Conservation (phyloP, 2,888 invertebrate genomes). For the Gymnosoma rotundatum region DNA sequence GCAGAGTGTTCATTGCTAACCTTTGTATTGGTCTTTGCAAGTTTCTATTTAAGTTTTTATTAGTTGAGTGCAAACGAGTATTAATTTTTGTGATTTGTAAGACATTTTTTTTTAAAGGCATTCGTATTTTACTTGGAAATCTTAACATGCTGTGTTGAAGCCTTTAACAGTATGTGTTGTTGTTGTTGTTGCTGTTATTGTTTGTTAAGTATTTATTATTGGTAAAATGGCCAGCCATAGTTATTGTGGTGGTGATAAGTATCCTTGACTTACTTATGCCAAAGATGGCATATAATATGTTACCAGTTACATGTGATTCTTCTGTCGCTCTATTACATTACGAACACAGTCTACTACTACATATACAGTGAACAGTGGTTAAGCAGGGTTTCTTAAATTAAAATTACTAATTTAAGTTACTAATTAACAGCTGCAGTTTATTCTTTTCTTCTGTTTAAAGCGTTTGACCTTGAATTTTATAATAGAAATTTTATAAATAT, state of each 20-base stretch:
- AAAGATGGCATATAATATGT: slow-evolving; percentile 68
- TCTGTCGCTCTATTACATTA: slow-evolving; percentile 48
- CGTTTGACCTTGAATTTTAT: too few species aligned
- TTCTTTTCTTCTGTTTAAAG: too few species aligned
- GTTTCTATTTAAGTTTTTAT: slow-evolving; percentile 59
- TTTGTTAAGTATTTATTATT: slow-evolving; percentile 50
- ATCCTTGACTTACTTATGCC: slow-evolving; percentile 70
- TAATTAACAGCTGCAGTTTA: too few species aligned
- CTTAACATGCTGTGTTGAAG: slow-evolving; percentile 52
- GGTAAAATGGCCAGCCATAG: slow-evolving; percentile 40
- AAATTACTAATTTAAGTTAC: too few species aligned
- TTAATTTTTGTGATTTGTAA: slow-evolving; percentile 41
- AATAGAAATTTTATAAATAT: too few species aligned
- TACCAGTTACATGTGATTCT: slow-evolving; percentile 66
- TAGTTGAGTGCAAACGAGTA: slow-evolving; percentile 17
- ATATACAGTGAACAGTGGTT: slow-evolving; percentile 3
- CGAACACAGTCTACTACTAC: slow-evolving; percentile 10
- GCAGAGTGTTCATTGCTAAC: slow-evolving; percentile 35
- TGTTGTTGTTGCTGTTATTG: slow-evolving; percentile 3
- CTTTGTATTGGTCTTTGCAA: slow-evolving; percentile 53
- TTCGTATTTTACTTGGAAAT: slow-evolving; percentile 41
- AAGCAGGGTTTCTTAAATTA: slow-evolving; percentile 25
- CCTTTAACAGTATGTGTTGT: slow-evolving; percentile 43
- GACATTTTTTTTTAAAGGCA: slow-evolving; percentile 48
- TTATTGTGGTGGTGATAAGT: slow-evolving; percentile 61